These are phyloP conservation scores for Gadopsis marmoratus DNA, from an alignment of 2,797 vertebrate species.

Conservation along the genomic window DNA sequence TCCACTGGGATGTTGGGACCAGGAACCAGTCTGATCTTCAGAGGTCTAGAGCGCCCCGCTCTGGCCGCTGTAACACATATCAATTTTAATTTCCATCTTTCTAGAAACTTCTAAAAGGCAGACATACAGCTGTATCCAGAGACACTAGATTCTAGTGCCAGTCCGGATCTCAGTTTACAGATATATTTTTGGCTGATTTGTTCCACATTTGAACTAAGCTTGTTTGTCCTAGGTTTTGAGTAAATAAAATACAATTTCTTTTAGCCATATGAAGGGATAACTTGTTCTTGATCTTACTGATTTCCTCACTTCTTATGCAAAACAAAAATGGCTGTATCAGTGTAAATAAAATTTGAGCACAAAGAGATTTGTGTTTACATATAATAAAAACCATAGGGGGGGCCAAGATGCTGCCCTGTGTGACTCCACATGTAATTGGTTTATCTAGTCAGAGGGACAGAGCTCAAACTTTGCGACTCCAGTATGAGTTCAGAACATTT, in stretches of 20 bases:
- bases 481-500: neutral
- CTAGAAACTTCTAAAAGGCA: neutral
- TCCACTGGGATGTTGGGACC: constrained; percentile 66
- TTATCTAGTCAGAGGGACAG: neutral
- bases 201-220: neutral
- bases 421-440: neutral
- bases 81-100: neutral
- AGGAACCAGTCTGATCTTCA: constrained; percentile 60
- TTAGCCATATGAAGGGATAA: neutral
- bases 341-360: neutral
- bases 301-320: neutral
- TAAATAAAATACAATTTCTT: neutral
- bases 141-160: neutral
- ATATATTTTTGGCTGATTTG: neutral
- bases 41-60: constrained; percentile 51
- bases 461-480: neutral
- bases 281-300: neutral
- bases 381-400: neutral
- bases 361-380: neutral
- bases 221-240: neutral
- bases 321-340: neutral
- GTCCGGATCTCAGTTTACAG: neutral
- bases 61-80: constrained; percentile 58
- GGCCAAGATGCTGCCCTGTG: constrained; percentile 1
- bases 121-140: neutral